A percentile compares a stretch with the other conserved stretches of the same genome.
These are phyloP conservation scores for Geophilus truncorum DNA, from an alignment of 2,888 invertebrate species.

Conservation along the genomic window DNA sequence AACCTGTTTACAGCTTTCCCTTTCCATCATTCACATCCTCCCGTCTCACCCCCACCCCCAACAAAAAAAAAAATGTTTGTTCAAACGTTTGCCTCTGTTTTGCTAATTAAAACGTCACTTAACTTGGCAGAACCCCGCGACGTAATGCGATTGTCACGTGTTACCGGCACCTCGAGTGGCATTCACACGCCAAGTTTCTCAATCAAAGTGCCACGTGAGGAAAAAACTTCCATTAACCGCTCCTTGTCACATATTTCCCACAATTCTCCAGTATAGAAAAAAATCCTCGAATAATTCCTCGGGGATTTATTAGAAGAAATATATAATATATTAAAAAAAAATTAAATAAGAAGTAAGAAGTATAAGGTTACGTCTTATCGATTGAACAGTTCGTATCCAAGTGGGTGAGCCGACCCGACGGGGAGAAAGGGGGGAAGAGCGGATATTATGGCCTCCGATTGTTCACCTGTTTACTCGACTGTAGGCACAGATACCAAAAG, in stretches of 20 bases:
- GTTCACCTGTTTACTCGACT: conserved; percentile 25
- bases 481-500: background rate
- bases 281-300: too few relatives aligned
- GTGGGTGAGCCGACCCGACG: conserved; percentile 2
- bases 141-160: conserved; percentile 21
- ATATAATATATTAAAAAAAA: background rate
- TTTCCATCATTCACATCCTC: background rate
- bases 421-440: conserved; percentile 25
- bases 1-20: background rate
- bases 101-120: conserved; percentile 14
- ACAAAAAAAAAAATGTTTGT: background rate
- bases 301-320: too few relatives aligned
- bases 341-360: background rate
- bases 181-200: conserved; percentile 13
- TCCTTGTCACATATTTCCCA: background rate
- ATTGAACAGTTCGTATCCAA: conserved; percentile 7
- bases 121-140: background rate
- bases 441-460: conserved; percentile 28
- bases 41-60: background rate
- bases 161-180: background rate
- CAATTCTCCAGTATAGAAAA: background rate
- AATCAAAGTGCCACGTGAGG: conserved; percentile 8
- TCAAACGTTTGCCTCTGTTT: conserved; percentile 6
- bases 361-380: background rate
- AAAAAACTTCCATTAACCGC: background rate